These are phyloP conservation scores for Cherax destructor DNA, from an alignment of 1,140 invertebrate species.

Conservation along the genomic window DNA sequence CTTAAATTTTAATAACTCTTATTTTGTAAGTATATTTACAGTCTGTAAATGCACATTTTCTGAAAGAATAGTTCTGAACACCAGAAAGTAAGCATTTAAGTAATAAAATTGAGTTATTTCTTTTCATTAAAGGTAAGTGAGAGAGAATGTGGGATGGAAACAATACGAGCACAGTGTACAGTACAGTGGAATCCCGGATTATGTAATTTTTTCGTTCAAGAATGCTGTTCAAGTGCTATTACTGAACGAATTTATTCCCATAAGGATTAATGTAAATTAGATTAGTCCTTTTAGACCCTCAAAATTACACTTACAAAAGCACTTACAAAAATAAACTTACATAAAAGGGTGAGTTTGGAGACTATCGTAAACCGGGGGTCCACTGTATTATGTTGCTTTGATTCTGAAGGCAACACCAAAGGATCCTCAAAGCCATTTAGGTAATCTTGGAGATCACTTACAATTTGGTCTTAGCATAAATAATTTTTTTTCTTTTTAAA, in stretches of 20 bases:
- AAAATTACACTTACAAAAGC: too few relatives aligned
- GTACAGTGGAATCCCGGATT: too few relatives aligned
- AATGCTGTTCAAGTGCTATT: too few relatives aligned
- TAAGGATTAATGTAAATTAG: too few relatives aligned
- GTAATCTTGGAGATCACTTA: background rate
- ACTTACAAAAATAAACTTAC: too few relatives aligned
- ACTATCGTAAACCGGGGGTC: too few relatives aligned
- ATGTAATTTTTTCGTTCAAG: too few relatives aligned
- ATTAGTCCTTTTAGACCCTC: too few relatives aligned
- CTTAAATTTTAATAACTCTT: conserved; percentile 18
- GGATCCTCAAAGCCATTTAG: background rate
- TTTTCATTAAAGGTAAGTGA: background rate
- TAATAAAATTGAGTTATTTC: background rate
- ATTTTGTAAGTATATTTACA: conserved; percentile 20
- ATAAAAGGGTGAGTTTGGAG: too few relatives aligned
- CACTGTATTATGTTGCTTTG: background rate
- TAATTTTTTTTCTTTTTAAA: background rate
- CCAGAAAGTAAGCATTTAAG: background rate
- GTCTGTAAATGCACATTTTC: conserved; percentile 6
- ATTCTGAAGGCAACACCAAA: background rate
- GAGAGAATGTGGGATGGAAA: background rate
- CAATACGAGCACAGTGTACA: too few relatives aligned
- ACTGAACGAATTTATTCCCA: too few relatives aligned
- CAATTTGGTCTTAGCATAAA: background rate
- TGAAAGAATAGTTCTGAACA: background rate